Conservation (phyloP, 2,888 invertebrate species). For the Nymphalis c-album region DNA sequence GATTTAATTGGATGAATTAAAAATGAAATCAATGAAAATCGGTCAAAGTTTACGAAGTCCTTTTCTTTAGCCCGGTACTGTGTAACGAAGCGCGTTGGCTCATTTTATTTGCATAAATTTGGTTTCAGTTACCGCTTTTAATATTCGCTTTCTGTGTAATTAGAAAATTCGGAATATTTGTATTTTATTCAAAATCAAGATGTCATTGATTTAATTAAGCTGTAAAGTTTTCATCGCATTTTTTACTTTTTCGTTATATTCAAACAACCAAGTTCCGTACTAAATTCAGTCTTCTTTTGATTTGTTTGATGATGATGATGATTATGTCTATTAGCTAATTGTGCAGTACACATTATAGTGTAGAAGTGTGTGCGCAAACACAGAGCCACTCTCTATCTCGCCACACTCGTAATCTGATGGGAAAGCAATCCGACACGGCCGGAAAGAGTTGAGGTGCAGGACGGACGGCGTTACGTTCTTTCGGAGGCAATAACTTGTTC, state of each 20-base stretch:
- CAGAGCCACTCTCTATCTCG: too few species aligned
- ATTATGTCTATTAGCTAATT: too few species aligned
- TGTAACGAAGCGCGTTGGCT: slow-evolving; percentile 74
- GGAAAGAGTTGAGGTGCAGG: too few species aligned
- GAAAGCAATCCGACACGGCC: too few species aligned
- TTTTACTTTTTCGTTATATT: not conserved
- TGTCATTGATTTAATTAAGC: slow-evolving; percentile 11
- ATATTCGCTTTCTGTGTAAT: slow-evolving; percentile 60
- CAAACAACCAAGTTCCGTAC: too few species aligned
- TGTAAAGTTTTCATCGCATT: not conserved
- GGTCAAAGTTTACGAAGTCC: slow-evolving; percentile 58
- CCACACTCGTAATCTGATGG: too few species aligned
- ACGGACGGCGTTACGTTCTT: too few species aligned
- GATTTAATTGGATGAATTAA: slow-evolving; percentile 52
- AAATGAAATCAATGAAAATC: slow-evolving; percentile 61
- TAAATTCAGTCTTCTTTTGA: too few species aligned
- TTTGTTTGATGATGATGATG: too few species aligned
- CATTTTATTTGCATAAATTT: slow-evolving; percentile 77
- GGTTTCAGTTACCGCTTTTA: slow-evolving; percentile 58
- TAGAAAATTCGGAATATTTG: slow-evolving; percentile 50
- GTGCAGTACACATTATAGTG: too few species aligned
- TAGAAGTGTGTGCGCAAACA: too few species aligned
- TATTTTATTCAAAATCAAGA: slow-evolving; percentile 25
- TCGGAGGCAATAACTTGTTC: too few species aligned
- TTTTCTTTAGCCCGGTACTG: slow-evolving; percentile 64